Evolutionary conservation across 1,140 invertebrate species (phyloP).

Genomic region (Aphelenchoides fujianensis): DNA sequence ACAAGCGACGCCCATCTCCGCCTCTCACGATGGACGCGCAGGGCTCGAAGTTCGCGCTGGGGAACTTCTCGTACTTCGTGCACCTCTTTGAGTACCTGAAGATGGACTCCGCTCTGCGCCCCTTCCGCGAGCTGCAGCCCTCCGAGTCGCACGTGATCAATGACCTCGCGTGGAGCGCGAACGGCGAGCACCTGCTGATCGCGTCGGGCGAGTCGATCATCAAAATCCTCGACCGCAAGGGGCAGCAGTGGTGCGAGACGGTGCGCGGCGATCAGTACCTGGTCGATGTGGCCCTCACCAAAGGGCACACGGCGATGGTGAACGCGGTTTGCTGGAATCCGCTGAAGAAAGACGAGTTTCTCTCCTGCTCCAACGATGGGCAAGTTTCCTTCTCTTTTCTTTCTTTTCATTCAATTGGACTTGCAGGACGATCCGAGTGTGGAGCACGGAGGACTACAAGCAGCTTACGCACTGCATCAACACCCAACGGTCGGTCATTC

Average conservation of each 20-base stretch:
- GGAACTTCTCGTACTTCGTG: constrained; percentile 86
- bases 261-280: constrained; percentile 94
- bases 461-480: constrained; percentile 66
- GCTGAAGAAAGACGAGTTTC: constrained; percentile 81
- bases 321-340: constrained; percentile 92
- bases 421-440: constrained; percentile 78
- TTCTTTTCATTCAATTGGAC: constrained; percentile 19
- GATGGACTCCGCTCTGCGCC: constrained; percentile 84
- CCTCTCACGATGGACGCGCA: constrained; percentile 84
- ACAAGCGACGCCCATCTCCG: constrained; percentile 67
- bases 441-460: constrained; percentile 74
- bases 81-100: constrained; percentile 96
- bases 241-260: constrained; percentile 89
- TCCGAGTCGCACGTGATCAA: constrained; percentile 93
- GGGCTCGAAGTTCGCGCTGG: constrained; percentile 84
- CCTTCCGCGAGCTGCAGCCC: constrained; percentile 84
- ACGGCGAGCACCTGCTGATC: constrained; percentile 88
- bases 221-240: constrained; percentile 89
- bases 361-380: constrained; percentile 86
- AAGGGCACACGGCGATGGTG: constrained; percentile 88
- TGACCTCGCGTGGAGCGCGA: constrained; percentile 82
- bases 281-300: constrained; percentile 85
- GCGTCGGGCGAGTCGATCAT: constrained; percentile 81
- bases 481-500: constrained; percentile 78
- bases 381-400: constrained; percentile 45